phyloP scores from a whole-genome alignment of 2,797 vertebrate genomes.

The Heteromormyrus szaboi region DNA sequence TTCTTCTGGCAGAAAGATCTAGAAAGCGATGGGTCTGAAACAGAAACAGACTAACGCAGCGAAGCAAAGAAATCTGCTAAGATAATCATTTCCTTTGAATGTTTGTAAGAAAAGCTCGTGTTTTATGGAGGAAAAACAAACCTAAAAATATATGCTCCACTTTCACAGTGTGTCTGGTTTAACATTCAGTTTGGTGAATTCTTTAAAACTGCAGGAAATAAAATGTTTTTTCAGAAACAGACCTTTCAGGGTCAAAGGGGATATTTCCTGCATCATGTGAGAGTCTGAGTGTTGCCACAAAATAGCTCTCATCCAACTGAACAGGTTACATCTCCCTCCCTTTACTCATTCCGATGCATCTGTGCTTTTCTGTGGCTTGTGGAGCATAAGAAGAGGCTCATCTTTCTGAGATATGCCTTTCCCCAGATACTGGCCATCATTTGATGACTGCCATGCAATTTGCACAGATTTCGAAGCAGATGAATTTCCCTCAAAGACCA shows the following conservation, averaged over 20 bases:
- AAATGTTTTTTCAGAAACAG: not conserved
- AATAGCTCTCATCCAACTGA: constrained; percentile 41
- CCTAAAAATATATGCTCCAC: not conserved
- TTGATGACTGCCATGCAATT: not conserved
- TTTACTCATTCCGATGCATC: constrained; percentile 48
- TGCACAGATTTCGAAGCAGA: not conserved
- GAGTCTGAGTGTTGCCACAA: constrained; percentile 35
- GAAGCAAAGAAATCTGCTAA: constrained; percentile 1
- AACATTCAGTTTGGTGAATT: not conserved
- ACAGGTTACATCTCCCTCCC: constrained; percentile 33
- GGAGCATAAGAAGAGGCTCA: constrained; percentile 28
- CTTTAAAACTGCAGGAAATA: not conserved
- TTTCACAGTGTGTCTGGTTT: not conserved
- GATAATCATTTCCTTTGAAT: not conserved
- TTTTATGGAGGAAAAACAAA: not conserved
- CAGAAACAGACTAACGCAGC: not conserved
- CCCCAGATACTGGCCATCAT: not conserved
- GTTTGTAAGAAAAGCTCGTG: not conserved
- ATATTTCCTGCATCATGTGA: not conserved
- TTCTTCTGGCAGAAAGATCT: not conserved
- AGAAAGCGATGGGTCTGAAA: not conserved
- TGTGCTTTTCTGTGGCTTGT: constrained; percentile 32
- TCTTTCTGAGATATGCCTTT: constrained; percentile 27
- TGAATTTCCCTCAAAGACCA: not conserved
- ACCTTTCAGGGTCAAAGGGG: not conserved